These are phyloP conservation scores for Halcyon malimbica DNA, from an alignment of 2,113 vertebrate species.

Conservation along the genomic window DNA sequence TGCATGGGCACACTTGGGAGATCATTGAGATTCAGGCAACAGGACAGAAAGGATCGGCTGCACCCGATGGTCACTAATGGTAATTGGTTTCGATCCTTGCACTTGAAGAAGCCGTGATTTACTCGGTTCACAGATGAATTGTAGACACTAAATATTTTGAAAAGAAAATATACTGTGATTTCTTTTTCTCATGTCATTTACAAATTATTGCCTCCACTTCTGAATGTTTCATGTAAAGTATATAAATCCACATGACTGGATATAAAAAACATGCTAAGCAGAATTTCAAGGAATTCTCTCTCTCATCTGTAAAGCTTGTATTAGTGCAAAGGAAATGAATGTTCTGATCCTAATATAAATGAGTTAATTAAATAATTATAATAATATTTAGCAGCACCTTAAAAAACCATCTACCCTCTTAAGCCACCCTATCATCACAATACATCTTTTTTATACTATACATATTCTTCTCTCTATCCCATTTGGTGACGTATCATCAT, in stretches of 20 bases:
- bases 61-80: conserved; percentile 88
- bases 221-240: conserved; percentile 16
- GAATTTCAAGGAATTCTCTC: conserved; percentile 19
- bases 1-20: conserved; percentile 89
- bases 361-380: conserved; percentile 15
- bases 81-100: conserved; percentile 98
- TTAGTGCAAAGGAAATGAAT: neutral
- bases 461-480: neutral
- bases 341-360: conserved; percentile 16
- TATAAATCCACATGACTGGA: neutral
- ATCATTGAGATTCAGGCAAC: conserved; percentile 88
- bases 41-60: conserved; percentile 84
- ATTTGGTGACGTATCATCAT: neutral
- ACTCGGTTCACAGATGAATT: conserved; percentile 84
- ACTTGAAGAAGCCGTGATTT: conserved; percentile 85
- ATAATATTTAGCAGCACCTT: neutral
- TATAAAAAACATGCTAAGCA: neutral
- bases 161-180: conserved; percentile 79
- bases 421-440: neutral
- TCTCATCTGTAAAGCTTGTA: neutral
- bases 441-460: neutral
- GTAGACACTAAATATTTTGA: conserved; percentile 92
- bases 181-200: conserved; percentile 65
- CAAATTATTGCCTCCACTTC: conserved; percentile 50
- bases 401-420: neutral